Evolutionary conservation across 1,140 invertebrate genomes (phyloP), one percentile per base, ranked within the genome.

Genomic region (Neomicropteryx cornuta): DNA sequence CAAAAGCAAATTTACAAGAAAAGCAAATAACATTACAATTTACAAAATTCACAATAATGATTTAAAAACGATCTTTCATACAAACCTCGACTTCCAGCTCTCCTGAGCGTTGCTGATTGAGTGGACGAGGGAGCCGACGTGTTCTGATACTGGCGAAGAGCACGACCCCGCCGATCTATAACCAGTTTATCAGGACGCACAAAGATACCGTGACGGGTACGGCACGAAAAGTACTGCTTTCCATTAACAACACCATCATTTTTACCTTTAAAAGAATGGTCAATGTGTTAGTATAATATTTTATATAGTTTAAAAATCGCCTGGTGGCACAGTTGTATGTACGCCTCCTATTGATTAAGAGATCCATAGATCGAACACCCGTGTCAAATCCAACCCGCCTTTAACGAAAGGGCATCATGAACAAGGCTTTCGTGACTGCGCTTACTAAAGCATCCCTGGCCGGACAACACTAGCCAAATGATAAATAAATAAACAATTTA

Each of bases 221-320:
- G 79, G 60, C 91, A 92, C 32, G 76, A 74, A 71, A 97, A 97
- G 66, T 97, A 96, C 38, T 79, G 76, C 20, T 87, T 77, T 18
- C 87, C 87, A 58, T 90, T 85, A 6, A 96, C 88, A 36, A 81
- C 80, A 19, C 92, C 92, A 69, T 96, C 89, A 66, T 96, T 94
- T 67, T 93, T 94, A 40, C 90, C 87, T 90, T 57, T 1, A 39
- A 48, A 14, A 46, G 2, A 24, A 29, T 35, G 18, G 13, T 8
- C 2, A 16, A 36, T 34, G 10, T 23, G 28, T 11, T 38, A 32
- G 19, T 39, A 13, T 17, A 11, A 11, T 18, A 3, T 4, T 13
- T 2, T 11, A 17, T n/a, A n/a, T n/a, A n/a, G n/a, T n/a, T n/a
- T n/a, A n/a, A n/a, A n/a, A n/a, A n/a, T n/a, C n/a, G n/a, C n/a